These are phyloP conservation scores for Glyptemys insculpta DNA, from an alignment of 2,797 vertebrate species.

Conservation along the genomic window DNA sequence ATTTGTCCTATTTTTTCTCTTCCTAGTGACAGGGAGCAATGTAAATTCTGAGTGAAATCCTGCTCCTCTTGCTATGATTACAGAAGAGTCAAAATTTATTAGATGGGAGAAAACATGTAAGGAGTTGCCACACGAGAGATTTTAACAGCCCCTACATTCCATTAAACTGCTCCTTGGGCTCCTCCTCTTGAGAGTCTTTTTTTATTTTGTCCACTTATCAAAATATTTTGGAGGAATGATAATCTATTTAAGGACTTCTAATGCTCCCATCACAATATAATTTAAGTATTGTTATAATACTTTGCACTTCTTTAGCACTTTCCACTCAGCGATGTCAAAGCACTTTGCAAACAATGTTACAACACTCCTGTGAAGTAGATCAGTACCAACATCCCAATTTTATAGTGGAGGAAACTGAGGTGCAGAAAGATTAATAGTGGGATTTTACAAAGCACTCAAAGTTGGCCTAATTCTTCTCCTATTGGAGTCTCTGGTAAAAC, in stretches of 20 bases:
- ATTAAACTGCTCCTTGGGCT: not conserved
- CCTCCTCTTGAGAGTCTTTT: rapidly evolving
- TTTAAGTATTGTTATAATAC: not conserved
- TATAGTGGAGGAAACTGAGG: not conserved
- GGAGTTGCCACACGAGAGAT: not conserved
- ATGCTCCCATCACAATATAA: not conserved
- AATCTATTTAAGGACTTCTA: not conserved
- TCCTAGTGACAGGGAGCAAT: not conserved
- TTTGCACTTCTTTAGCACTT: not conserved
- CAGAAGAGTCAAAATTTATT: not conserved
- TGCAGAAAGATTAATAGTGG: not conserved
- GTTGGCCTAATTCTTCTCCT: not conserved
- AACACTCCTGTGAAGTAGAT: not conserved
- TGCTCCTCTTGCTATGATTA: not conserved
- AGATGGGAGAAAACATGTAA: rapidly evolving
- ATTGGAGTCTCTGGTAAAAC: not conserved
- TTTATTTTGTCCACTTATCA: not conserved
- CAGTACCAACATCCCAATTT: not conserved
- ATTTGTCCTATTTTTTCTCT: not conserved
- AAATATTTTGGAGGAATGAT: not conserved
- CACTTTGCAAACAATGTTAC: not conserved
- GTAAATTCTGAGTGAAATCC: not conserved
- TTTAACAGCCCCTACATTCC: not conserved
- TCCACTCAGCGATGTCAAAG: not conserved
- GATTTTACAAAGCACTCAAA: not conserved